Conservation (phyloP, 1,140 invertebrate genomes). For the Mylabris phalerata region DNA sequence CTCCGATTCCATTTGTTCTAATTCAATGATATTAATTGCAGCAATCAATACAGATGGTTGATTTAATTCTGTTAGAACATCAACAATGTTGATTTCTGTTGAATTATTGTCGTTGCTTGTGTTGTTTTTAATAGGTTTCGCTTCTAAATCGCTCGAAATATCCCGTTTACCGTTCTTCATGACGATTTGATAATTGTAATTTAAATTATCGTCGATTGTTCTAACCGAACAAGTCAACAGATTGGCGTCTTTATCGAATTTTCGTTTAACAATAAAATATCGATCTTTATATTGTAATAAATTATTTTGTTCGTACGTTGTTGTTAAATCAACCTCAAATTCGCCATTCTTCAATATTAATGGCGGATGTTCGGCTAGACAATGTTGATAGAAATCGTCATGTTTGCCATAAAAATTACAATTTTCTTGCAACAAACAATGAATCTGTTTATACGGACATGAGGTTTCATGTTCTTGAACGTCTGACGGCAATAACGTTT, state of each 20-base stretch:
- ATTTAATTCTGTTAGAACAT: conserved; percentile 17
- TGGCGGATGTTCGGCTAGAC: conserved; percentile 14
- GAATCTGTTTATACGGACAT: conserved; percentile 8
- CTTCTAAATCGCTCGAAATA: conserved; percentile 5
- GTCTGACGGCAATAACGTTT: conserved; percentile 9
- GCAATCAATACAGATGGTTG: conserved; percentile 15
- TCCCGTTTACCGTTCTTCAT: conserved; percentile 8
- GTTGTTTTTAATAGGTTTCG: conserved; percentile 2
- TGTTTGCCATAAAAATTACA: conserved; percentile 23
- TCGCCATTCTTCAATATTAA: conserved; percentile 12
- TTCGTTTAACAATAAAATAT: conserved; percentile 24
- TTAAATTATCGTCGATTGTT: conserved; percentile 2
- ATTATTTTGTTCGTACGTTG: conserved; percentile 21
- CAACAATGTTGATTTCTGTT: conserved; percentile 15
- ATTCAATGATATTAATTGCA: conserved; percentile 14
- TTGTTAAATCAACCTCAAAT: conserved; percentile 25
- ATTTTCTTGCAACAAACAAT: background rate
- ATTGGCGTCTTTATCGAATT: conserved; percentile 18
- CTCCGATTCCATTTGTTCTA: conserved; percentile 1
- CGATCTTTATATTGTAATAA: conserved; percentile 20
- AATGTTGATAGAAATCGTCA: conserved; percentile 23
- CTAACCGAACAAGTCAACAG: conserved; percentile 20
- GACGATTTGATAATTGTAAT: conserved; percentile 18
- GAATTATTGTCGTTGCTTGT: conserved; percentile 5
- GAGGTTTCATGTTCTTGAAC: conserved; percentile 16